phyloP scores from a whole-genome alignment of 2,113 vertebrate genomes.

The Alligator sinensis region DNA sequence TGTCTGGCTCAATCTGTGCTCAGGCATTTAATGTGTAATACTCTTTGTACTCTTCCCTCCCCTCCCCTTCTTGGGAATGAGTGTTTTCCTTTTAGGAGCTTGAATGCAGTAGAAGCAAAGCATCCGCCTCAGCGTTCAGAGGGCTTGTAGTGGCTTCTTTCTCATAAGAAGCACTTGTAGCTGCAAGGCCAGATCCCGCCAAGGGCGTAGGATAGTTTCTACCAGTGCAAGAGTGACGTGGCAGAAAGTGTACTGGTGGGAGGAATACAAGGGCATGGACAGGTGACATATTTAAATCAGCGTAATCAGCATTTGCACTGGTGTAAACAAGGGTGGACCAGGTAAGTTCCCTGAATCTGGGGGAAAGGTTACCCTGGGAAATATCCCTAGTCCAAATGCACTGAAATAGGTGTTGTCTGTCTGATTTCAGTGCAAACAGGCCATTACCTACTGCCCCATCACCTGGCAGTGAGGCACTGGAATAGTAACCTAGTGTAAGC shows the following conservation, averaged over 20 bases:
- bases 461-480: no score
- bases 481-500: no score
- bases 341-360: no score
- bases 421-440: no score
- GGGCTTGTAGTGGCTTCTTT: background rate
- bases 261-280: background rate
- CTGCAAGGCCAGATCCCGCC: background rate
- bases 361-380: no score
- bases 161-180: rapidly evolving
- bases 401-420: no score
- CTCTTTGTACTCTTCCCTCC: background rate
- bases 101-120: background rate
- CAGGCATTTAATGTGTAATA: background rate
- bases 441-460: no score
- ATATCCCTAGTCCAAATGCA: no score
- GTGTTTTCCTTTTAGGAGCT: background rate
- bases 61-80: background rate
- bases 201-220: rapidly evolving
- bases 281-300: no score
- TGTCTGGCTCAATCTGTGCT: background rate
- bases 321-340: no score
- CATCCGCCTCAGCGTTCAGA: background rate
- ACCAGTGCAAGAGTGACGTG: background rate
- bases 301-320: no score
- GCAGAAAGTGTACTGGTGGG: background rate